Base-by-base conservation (phyloP, 2,113 vertebrate species). In the Nerophis lumbriciformis region DNA sequence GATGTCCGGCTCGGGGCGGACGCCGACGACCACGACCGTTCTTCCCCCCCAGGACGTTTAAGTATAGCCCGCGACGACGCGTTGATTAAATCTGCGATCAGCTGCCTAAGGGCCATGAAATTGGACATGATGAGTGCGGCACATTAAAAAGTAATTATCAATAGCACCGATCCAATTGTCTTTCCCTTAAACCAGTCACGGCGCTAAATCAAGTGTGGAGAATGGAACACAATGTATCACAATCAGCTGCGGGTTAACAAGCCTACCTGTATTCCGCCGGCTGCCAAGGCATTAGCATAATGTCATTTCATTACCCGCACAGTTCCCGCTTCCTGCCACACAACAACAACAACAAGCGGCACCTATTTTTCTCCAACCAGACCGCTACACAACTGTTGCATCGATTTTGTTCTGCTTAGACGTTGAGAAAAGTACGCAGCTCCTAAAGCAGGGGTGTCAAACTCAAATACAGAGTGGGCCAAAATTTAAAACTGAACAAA, bases 101-200 rank as follows among this genome's bases (percentile, higher is more conserved):
- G 77, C 79, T 78, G 83, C 85, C 78, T 80, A 80, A 83, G 83
- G 83, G 82, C 72, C 85, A 87, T 89, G 87, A 87, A 90, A 88
- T 90, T 87, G 86, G 82, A 88, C 84, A 86, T 83, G 88, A 91
- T 87, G 86, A 86, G 80, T 88, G 82, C 77, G 82, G 83, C 79
- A 84, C 88, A 90, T 91, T 90, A 91, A 89, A 90, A 87, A 83
- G 76, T 80, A 88, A 89, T 89, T 83, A 88, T 84, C 87, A 87
- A 85, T 86, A 82, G 72, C 78, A 83, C 73, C 75, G 59, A 80
- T 83, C 69, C 77, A 76, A 80, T 83, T 84, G 84, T 85, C 81
- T 88, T 77, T 77, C 80, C 76, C 77, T 82, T 77, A 71, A 79
- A 78, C 39, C 65, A 63, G 75, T 53, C 61, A 52, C 59, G 38